phyloP scores from a whole-genome alignment of 1,140 invertebrate genomes.

The Oedothorax gibbosus region DNA sequence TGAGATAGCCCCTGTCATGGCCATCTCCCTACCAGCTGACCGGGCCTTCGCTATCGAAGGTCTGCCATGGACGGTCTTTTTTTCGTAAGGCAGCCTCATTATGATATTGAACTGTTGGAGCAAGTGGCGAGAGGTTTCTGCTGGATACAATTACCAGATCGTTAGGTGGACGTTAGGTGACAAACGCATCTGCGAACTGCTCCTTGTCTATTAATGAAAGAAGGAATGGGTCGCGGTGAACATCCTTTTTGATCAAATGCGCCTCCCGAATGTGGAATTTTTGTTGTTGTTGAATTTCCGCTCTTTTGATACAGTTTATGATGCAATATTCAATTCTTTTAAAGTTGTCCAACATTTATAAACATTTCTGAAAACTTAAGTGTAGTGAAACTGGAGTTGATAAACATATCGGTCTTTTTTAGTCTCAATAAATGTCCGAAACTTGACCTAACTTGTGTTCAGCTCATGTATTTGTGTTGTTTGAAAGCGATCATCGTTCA shows the following conservation, averaged over 20 bases:
- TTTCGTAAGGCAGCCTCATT: slow-evolving; percentile 35
- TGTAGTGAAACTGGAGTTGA: too few species aligned
- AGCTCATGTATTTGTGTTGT: too few species aligned
- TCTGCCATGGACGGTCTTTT: slow-evolving; percentile 21
- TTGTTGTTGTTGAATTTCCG: too few species aligned
- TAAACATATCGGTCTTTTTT: too few species aligned
- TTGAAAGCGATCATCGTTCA: too few species aligned
- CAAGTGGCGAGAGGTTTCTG: slow-evolving; percentile 43
- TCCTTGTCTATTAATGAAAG: slow-evolving; percentile 3
- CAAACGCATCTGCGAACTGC: slow-evolving; percentile 37
- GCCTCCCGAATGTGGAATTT: neutral
- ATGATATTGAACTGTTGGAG: slow-evolving; percentile 48
- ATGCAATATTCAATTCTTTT: too few species aligned
- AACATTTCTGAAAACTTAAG: too few species aligned
- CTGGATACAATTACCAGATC: slow-evolving; percentile 37
- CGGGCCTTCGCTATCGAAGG: slow-evolving; percentile 11
- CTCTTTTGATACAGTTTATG: too few species aligned
- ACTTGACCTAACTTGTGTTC: too few species aligned
- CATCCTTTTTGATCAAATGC: neutral
- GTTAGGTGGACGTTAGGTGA: slow-evolving; percentile 21
- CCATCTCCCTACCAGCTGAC: slow-evolving; percentile 49
- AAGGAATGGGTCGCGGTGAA: neutral
- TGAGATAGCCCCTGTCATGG: slow-evolving; percentile 46
- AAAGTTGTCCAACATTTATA: too few species aligned
- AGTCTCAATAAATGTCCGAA: too few species aligned